Conservation (phyloP, 2,113 vertebrate species). For the Dromaius novaehollandiae region DNA sequence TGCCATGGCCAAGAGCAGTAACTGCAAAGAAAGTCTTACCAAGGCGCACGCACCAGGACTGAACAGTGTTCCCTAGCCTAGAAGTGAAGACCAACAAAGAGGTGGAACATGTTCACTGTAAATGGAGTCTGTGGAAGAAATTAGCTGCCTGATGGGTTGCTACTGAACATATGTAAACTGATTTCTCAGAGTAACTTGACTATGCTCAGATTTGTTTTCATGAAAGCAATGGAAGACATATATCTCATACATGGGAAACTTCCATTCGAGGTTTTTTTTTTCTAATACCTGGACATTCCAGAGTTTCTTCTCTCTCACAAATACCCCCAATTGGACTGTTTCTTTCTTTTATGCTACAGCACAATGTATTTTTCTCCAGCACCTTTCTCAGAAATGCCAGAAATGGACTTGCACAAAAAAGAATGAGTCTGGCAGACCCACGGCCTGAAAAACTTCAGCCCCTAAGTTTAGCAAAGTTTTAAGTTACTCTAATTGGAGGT, state of each 20-base stretch:
- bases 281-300: neutral
- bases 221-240: neutral
- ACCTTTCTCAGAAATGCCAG: neutral
- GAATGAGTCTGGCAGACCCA: neutral
- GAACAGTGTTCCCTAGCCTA: neutral
- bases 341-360: neutral
- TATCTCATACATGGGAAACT: neutral
- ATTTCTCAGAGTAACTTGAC: neutral
- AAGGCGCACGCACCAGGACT: neutral
- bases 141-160: neutral
- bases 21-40: neutral
- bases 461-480: neutral
- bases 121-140: neutral
- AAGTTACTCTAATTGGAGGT: neutral
- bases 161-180: neutral
- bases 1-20: neutral
- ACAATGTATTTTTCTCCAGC: neutral
- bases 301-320: neutral
- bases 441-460: neutral
- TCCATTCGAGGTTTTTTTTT: neutral
- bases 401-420: conserved; percentile 2
- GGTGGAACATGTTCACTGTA: neutral
- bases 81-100: neutral
- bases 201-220: neutral
- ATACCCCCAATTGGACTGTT: neutral